Percentiles rank a stretch among this genome's conserved stretches.
These are phyloP conservation scores for Hemibagrus wyckioides DNA, from an alignment of 2,113 vertebrate genomes.

Conservation along the genomic window DNA sequence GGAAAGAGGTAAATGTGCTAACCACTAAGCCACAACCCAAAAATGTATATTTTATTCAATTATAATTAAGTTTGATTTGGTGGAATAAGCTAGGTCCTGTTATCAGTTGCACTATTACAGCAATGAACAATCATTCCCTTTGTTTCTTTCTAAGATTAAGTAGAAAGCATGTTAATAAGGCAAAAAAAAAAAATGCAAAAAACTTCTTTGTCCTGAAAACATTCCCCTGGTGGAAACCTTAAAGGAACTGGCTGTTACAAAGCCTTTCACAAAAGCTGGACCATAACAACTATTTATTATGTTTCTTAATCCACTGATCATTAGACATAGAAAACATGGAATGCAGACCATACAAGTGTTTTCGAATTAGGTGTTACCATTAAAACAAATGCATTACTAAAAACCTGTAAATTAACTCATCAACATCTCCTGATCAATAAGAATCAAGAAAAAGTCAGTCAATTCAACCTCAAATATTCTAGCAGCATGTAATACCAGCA, in stretches of 20 bases:
- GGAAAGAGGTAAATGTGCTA: too few relatives aligned
- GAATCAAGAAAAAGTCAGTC: conserved; percentile 1
- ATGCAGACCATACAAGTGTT: not conserved
- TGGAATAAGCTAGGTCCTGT: not conserved
- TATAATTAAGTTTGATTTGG: not conserved
- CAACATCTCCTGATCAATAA: not conserved
- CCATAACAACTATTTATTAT: not conserved
- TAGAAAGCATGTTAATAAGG: not conserved
- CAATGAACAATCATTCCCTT: not conserved
- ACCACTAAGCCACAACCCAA: too few relatives aligned
- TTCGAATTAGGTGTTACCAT: not conserved
- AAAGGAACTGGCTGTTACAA: not conserved
- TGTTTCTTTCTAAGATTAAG: not conserved
- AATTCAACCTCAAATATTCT: not conserved
- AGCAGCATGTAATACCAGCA: conserved; percentile 2
- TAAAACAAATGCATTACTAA: not conserved
- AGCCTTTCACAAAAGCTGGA: not conserved
- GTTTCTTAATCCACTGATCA: not conserved
- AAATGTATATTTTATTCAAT: not conserved
- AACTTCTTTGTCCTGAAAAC: not conserved
- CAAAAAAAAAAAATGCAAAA: not conserved
- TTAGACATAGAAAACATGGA: not conserved
- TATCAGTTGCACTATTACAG: not conserved
- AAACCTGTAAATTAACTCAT: not conserved
- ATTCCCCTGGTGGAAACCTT: not conserved